These are phyloP conservation scores for Heterodera carotae DNA, from an alignment of 1,140 invertebrate genomes.

Conservation along the genomic window DNA sequence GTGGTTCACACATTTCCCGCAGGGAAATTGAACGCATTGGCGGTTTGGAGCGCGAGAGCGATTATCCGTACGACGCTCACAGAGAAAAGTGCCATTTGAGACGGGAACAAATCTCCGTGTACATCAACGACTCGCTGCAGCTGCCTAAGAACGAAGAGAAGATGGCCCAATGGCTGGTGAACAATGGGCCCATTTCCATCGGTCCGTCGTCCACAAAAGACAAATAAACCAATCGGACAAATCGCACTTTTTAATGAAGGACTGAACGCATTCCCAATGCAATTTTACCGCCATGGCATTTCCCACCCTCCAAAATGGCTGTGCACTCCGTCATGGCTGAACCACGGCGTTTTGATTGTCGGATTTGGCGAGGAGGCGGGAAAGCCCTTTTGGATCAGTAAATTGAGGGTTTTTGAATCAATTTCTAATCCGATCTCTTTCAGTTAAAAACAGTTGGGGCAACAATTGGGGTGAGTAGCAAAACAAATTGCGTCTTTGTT, in stretches of 20 bases:
- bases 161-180: slow-evolving; percentile 86
- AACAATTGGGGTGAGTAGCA: slow-evolving; percentile 76
- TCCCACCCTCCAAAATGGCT: slow-evolving; percentile 88
- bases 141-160: slow-evolving; percentile 83
- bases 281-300: slow-evolving; percentile 94
- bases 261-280: slow-evolving; percentile 96
- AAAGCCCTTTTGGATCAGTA: slow-evolving; percentile 82
- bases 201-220: slow-evolving; percentile 69
- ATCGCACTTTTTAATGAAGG: slow-evolving; percentile 61
- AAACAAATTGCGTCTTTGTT: slow-evolving; percentile 6
- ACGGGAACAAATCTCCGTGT: slow-evolving; percentile 70
- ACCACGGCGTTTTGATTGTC: slow-evolving; percentile 81
- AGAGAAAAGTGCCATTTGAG: slow-evolving; percentile 54
- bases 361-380: slow-evolving; percentile 81
- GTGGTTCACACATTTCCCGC: too few species aligned
- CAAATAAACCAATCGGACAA: too few species aligned
- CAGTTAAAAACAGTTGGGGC: slow-evolving; percentile 88
- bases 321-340: slow-evolving; percentile 75
- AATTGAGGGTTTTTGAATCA: not conserved
- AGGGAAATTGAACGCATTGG: slow-evolving; percentile 69
- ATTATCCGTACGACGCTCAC: slow-evolving; percentile 86
- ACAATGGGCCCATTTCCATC: slow-evolving; percentile 93
- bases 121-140: slow-evolving; percentile 81
- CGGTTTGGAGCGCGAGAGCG: slow-evolving; percentile 83
- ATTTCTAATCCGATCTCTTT: not conserved